These are phyloP conservation scores for Forbesichthys papilliferus DNA, from an alignment of 2,113 vertebrate genomes.

Conservation along the genomic window DNA sequence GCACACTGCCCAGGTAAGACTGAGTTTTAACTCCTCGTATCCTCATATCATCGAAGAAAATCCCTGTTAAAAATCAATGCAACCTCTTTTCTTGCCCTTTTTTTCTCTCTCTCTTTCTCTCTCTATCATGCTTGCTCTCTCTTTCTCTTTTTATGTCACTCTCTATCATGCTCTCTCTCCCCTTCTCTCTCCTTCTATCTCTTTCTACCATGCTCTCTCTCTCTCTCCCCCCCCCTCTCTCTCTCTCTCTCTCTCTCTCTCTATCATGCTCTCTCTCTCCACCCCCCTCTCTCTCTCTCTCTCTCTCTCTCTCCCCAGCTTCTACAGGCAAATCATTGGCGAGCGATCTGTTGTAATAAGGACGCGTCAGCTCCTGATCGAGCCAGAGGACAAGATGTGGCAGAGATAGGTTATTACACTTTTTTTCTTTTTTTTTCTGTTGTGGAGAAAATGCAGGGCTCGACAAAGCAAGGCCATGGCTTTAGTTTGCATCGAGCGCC, in stretches of 20 bases:
- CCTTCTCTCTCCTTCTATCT: background rate
- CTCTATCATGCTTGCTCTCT: background rate
- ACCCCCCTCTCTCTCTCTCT: background rate
- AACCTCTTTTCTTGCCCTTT: background rate
- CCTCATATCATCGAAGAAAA: background rate
- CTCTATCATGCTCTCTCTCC: too few relatives aligned
- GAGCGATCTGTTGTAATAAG: slow-evolving; percentile 62
- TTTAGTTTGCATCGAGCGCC: slow-evolving; percentile 60
- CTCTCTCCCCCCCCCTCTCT: background rate
- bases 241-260: background rate
- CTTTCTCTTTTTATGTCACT: slow-evolving; percentile 13
- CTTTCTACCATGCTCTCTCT: too few relatives aligned
- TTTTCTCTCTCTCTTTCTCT: background rate
- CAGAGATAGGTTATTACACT: slow-evolving; percentile 55
- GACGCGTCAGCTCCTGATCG: slow-evolving; percentile 44
- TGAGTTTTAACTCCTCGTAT: too few relatives aligned
- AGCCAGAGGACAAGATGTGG: slow-evolving; percentile 21
- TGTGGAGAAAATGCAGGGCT: slow-evolving; percentile 11
- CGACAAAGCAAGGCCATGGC: slow-evolving; percentile 24
- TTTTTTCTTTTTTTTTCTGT: slow-evolving; percentile 37
- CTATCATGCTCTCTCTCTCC: background rate
- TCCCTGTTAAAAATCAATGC: background rate
- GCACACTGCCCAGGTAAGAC: background rate
- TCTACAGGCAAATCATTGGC: slow-evolving; percentile 65
- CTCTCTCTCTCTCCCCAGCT: slow-evolving; percentile 25